Evolutionary conservation across 2,797 vertebrate species (phyloP).

Genomic region (Toxotes lorentzi): DNA sequence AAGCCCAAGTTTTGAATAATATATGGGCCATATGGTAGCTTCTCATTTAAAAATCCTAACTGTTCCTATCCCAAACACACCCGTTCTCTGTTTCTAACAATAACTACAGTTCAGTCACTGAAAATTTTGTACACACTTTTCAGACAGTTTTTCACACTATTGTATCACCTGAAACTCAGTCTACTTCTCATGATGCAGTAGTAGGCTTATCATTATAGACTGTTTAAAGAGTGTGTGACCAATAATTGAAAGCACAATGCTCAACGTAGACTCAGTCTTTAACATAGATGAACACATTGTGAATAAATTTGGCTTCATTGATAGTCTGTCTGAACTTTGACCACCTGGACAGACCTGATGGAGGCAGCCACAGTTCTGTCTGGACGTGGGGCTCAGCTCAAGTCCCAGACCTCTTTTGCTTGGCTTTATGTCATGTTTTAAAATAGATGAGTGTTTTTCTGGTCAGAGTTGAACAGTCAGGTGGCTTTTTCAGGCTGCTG

Average conservation of each 20-base stretch:
- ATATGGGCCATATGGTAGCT: too few species aligned
- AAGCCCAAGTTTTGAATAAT: neutral
- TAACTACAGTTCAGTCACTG: neutral
- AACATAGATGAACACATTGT: neutral
- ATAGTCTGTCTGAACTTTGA: constrained; percentile 33
- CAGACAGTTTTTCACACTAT: constrained; percentile 48
- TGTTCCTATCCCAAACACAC: neutral
- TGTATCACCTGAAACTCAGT: constrained; percentile 39
- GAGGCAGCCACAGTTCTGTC: constrained; percentile 8
- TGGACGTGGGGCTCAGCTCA: constrained; percentile 1
- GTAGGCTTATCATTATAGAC: constrained; percentile 1
- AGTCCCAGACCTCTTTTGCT: constrained; percentile 29
- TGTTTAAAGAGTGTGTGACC: constrained; percentile 7
- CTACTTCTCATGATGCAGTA: neutral
- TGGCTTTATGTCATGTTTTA: constrained; percentile 46
- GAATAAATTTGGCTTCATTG: constrained; percentile 12
- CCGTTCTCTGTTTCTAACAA: constrained; percentile 12
- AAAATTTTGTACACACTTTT: constrained; percentile 33
- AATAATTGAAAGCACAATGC: constrained; percentile 10
- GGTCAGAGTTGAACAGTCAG: constrained; percentile 55
- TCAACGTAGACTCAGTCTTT: neutral
- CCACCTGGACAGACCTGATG: constrained; percentile 4
- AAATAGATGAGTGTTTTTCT: constrained; percentile 51
- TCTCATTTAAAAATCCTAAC: neutral
- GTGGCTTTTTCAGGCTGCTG: constrained; percentile 31